Evolutionary conservation across 2,797 vertebrate species (phyloP), one percentile per base, ranked within the genome.

Genomic region (Enteromius trimaculatus): DNA sequence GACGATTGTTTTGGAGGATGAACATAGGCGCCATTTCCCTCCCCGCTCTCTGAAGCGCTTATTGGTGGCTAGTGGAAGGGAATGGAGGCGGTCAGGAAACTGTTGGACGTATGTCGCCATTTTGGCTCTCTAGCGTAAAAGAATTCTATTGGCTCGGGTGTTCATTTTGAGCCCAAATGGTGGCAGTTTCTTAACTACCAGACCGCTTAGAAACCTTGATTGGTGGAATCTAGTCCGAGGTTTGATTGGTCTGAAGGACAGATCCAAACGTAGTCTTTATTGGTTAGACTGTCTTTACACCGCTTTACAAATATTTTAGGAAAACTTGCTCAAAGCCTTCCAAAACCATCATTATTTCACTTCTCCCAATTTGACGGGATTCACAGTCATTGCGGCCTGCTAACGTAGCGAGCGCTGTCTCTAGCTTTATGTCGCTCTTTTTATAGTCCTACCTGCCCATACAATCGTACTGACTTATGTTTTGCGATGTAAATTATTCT

Each of bases 221-320:
- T 96, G 95, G 95, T 96, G 95, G 95, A 96, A 95, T 95, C 93
- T 94, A 95, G 95, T 95, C 94, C 95, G 95, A 93, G 94, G 95
- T 96, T 95, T 96, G 95, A 96, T 96, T 96, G 95, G 95, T 96
- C 95, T 96, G 95, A 96, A 95, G 94, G 95, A 96, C 95, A 94
- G 90, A 95, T 93, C 93, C 94, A 93, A 95, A 95, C 95, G 92
- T 95, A 93, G 93, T 93, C 95, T 95, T 96, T 96, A 96, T 96
- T 96, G 95, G 95, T 95, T 96, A 93, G 94, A 84, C 88, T 89
- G 89, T 85, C 91, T 93, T 93, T 94, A 84, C 92, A 86, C 81
- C 90, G 92, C 92, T 80, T 86, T 90, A 91, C 88, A 93, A 93
- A 94, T 92, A 90, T 91, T 91, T 92, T 89, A 83, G 69, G 91